Evolutionary conservation across 1,140 invertebrate species (phyloP).

Genomic region (Saxidomus purpurata): DNA sequence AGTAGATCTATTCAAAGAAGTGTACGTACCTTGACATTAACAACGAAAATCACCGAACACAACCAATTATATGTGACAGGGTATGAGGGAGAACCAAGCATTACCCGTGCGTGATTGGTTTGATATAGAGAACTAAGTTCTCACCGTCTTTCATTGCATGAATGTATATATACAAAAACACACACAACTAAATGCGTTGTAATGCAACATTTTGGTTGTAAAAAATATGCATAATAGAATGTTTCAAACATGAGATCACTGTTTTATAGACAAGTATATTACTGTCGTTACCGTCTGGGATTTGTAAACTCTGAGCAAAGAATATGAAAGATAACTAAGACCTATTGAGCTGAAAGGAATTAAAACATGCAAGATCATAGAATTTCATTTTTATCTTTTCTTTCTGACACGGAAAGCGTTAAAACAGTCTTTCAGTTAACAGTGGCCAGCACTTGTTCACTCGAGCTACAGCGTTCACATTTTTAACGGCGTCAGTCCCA

Average conservation of each 20-base stretch:
- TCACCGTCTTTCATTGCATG: neutral
- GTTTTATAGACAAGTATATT: neutral
- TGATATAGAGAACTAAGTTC: neutral
- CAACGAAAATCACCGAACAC: neutral
- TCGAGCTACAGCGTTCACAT: neutral
- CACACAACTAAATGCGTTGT: neutral
- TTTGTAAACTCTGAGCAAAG: slow-evolving; percentile 12
- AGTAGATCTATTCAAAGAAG: neutral
- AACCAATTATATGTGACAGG: neutral
- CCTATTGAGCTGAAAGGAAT: neutral
- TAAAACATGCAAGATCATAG: neutral
- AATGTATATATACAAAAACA: slow-evolving; percentile 1
- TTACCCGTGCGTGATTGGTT: neutral
- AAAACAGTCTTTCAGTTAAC: neutral
- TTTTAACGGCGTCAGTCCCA: no score
- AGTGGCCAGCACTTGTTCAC: neutral
- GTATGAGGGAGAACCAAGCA: no score
- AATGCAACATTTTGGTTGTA: neutral
- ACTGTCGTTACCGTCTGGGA: neutral
- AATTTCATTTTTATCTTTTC: neutral
- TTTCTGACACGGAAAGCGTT: neutral
- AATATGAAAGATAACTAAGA: neutral
- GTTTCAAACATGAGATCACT: neutral
- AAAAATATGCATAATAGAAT: slow-evolving; percentile 12
- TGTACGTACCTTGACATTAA: neutral